Conservation (phyloP, 1,140 invertebrate genomes). For the Tetramorium simillimum region DNA sequence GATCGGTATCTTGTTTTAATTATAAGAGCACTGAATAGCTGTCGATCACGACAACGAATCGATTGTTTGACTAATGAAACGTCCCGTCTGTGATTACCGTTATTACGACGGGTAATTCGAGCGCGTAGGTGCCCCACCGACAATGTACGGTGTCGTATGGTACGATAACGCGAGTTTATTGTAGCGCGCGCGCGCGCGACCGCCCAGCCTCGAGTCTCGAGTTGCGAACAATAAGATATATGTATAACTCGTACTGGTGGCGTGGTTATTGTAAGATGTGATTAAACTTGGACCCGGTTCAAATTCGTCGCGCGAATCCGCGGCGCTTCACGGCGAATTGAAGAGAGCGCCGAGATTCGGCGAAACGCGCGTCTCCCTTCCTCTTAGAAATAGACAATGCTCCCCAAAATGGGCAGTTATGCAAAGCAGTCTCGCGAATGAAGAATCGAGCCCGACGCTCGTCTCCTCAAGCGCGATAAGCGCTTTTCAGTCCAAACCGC, state of each 20-base stretch:
- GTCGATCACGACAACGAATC: not conserved
- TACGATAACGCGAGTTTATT: conserved; percentile 47
- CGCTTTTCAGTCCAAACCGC: not conserved
- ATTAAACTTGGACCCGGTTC: conserved; percentile 41
- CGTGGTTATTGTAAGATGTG: conserved; percentile 13
- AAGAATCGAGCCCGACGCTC: not conserved
- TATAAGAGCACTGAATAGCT: not conserved
- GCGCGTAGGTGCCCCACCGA: not conserved
- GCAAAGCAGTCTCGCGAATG: not conserved
- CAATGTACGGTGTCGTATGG: conserved; percentile 27
- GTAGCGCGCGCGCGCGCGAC: not conserved
- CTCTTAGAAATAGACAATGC: not conserved
- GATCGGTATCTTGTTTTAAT: conserved; percentile 12
- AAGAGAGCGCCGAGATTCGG: not conserved
- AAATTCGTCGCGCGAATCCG: not conserved
- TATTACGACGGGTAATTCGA: conserved; percentile 50
- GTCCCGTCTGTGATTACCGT: conserved; percentile 15
- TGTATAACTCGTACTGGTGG: not conserved
- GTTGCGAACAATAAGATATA: conserved; percentile 37
- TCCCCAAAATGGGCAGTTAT: not conserved
- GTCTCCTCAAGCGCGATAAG: not conserved
- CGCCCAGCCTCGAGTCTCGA: not conserved
- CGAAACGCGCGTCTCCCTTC: not conserved
- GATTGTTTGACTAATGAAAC: conserved; percentile 47
- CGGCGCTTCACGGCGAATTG: not conserved